phyloP scores from a whole-genome alignment of 2,888 invertebrate genomes.

The Lingula anatina region DNA sequence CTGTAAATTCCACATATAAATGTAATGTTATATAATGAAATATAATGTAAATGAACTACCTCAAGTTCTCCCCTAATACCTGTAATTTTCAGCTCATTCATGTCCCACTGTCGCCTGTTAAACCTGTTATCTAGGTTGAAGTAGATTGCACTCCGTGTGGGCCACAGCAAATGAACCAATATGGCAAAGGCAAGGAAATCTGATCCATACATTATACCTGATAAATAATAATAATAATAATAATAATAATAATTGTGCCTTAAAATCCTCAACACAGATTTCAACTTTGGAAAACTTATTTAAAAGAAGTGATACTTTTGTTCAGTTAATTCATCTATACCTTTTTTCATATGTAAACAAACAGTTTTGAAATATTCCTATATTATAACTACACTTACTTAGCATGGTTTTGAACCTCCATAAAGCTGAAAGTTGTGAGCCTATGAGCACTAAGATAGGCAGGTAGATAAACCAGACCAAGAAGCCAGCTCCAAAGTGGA shows the following conservation, averaged over 20 bases:
- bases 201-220: constrained; percentile 91
- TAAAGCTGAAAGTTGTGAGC: constrained; percentile 85
- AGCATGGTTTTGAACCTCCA: constrained; percentile 93
- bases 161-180: constrained; percentile 94
- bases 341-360: background rate
- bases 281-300: background rate
- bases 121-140: constrained; percentile 60
- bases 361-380: background rate
- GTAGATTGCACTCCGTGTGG: constrained; percentile 87
- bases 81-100: constrained; percentile 37
- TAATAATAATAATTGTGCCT: background rate
- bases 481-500: constrained; percentile 95
- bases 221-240: background rate
- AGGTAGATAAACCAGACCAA: constrained; percentile 97
- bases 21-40: no score
- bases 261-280: no score
- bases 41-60: no score
- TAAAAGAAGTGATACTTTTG: background rate
- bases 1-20: no score
- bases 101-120: constrained; percentile 22
- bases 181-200: constrained; percentile 92
- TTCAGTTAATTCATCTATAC: no score
- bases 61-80: no score
- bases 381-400: constrained; percentile 59
- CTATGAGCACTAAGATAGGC: constrained; percentile 88